These are phyloP conservation scores for Oxycera nigricornis DNA, from an alignment of 2,888 invertebrate genomes.

Conservation along the genomic window DNA sequence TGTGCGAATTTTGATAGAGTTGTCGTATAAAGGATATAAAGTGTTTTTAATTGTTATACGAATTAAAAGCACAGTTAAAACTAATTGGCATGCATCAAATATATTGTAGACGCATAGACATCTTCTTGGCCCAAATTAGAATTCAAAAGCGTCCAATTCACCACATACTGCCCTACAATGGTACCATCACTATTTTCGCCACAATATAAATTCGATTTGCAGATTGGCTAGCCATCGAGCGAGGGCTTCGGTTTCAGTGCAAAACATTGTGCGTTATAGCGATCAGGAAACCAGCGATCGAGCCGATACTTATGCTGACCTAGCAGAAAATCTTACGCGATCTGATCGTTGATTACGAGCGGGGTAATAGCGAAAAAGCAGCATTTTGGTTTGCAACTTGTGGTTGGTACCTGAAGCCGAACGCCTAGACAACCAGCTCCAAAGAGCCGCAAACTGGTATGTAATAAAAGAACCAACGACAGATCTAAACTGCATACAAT, in stretches of 20 bases:
- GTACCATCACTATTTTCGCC: neutral
- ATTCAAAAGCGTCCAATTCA: no score
- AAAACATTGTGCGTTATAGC: neutral
- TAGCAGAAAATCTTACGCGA: conserved; percentile 26
- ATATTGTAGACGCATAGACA: no score
- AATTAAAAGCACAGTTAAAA: no score
- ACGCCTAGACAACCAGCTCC: neutral
- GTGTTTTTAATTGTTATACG: no score
- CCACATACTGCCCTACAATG: neutral
- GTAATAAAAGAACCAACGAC: neutral
- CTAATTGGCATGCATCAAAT: no score
- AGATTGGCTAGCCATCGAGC: neutral
- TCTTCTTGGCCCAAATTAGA: neutral
- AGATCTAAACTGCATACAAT: no score
- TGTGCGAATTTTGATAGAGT: no score
- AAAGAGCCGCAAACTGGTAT: neutral
- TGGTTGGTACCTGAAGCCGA: neutral
- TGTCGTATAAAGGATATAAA: no score
- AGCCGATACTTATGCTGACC: conserved; percentile 31
- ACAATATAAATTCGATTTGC: neutral
- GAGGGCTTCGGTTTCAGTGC: conserved; percentile 8
- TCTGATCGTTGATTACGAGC: conserved; percentile 20
- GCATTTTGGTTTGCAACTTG: conserved; percentile 10
- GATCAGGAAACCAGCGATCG: conserved; percentile 31
- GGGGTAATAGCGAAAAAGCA: conserved; percentile 2